Evolutionary conservation across 1,140 invertebrate genomes (phyloP), one percentile per base, ranked within the genome.

Genomic region (Trichogramma pretiosum): DNA sequence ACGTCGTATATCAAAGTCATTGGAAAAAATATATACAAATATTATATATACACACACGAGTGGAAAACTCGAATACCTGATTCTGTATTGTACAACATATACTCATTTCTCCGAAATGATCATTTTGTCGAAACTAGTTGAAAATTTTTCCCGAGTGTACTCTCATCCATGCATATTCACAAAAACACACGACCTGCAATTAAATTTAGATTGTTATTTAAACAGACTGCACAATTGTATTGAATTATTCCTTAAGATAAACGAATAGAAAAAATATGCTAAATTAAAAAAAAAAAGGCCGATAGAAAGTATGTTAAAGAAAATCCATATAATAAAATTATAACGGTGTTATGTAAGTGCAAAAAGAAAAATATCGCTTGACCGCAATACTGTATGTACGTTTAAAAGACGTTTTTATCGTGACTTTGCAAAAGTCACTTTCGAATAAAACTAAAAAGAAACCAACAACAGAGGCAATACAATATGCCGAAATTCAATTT

Each of bases 131-230:
- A 50, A 50, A 21, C 10, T n/a, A 50, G 37, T 32, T n/a, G 48
- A 50, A 50, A 50, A 50, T 49, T 37, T 49, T 42, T 14, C 37
- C 38, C 46, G 30, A 41, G 33, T 49, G 51, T 45, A n/a, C n/a
- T n/a, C n/a, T n/a, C n/a, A n/a, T n/a, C n/a, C n/a, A n/a, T n/a
- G n/a, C n/a, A n/a, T n/a, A n/a, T n/a, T n/a, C n/a, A n/a, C n/a
- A n/a, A n/a, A n/a, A n/a, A n/a, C n/a, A 46, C 21, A 46, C 37
- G 35, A 24, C 59, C 54, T 60, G 54, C 43, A 54, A 47, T 60
- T 58, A 57, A 61, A 60, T 51, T 59, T 49, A 49, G 24, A 56
- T 53, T 40, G 16, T 50, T 18, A 42, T 38, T 39, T n/a, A n/a
- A 38, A 50, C 34, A 45, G 41, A 50, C 41, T 50, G 48, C 48